Base-by-base conservation (phyloP, 2,113 vertebrate species). In the Scomber colias region DNA sequence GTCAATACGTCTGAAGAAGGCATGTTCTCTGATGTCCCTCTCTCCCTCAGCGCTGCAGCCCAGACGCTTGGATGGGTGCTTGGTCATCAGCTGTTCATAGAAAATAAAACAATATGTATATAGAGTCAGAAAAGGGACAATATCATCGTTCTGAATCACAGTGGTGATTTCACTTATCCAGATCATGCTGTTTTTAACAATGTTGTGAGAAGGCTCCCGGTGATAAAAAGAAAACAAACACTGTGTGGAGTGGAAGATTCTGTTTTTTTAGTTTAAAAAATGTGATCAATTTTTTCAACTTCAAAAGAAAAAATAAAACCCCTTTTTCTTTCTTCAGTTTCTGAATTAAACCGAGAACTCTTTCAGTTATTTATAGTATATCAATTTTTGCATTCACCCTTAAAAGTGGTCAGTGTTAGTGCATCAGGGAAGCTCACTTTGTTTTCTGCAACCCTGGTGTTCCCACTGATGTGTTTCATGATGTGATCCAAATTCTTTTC, bases 1-100 rank as follows among this genome's bases (percentile, higher is more conserved):
- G 95, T 99, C 98, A 53, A 99, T 99, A 54, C 98, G 97, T 87
- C 98, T 95, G 95, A 99, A 99, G 94, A 99, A 99, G 72, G 96
- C 95, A 0, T 99, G 98, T 11, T 99, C 97, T 70, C 96, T 93
- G 84, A 99, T 93, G 71, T 99, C 98, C 70, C 97, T 87, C 79
- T 98, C 97, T 0, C 97, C 98, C 84, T 99, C 98, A 0, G 74
- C 46, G 54, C 97, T 94, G 0, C 98, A 99, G 91, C 98, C 98
- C 85, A 99, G 96, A 54, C 98, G 96, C 91, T 99, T 99, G 71
- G 96, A 97, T 0, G 98, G 97, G 72, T 99, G 97, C 89, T 99
- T 99, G 79, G 97, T 97, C 97, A 99, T 99, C 66, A 99, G 91
- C 98, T 99, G 45, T 35, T 82, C 67, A 70, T 0, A 3, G 27